These are phyloP conservation scores for Atta cephalotes DNA, from an alignment of 1,140 invertebrate genomes.

Conservation along the genomic window DNA sequence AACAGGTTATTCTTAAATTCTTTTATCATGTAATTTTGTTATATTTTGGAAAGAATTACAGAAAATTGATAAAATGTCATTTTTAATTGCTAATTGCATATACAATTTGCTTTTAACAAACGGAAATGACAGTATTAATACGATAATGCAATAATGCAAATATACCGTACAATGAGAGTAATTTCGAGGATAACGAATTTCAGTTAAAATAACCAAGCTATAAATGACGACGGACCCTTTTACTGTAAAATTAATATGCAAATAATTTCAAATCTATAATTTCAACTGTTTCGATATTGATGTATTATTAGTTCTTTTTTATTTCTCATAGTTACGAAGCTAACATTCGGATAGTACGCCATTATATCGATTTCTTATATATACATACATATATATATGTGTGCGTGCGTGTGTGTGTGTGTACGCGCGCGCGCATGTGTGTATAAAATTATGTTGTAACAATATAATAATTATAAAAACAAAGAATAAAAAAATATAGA, in stretches of 20 bases:
- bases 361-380: no score
- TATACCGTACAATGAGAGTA: slow-evolving; percentile 59
- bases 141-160: slow-evolving; percentile 66
- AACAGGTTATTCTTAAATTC: background rate
- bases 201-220: slow-evolving; percentile 63
- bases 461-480: background rate
- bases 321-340: background rate
- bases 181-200: slow-evolving; percentile 71
- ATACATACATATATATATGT: no score
- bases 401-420: background rate
- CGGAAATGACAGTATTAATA: slow-evolving; percentile 60
- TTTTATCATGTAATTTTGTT: background rate
- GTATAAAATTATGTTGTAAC: background rate
- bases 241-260: slow-evolving; percentile 56
- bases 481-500: background rate
- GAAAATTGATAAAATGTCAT: background rate
- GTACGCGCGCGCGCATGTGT: no score
- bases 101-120: slow-evolving; percentile 50
- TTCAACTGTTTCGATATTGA: slow-evolving; percentile 36
- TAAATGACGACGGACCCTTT: slow-evolving; percentile 59
- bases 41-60: background rate
- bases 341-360: no score
- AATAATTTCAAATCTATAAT: slow-evolving; percentile 51
- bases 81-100: slow-evolving; percentile 25
- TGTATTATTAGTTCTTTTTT: background rate